These are phyloP conservation scores for Peucedramus taeniatus DNA, from an alignment of 2,113 vertebrate species.

Conservation along the genomic window DNA sequence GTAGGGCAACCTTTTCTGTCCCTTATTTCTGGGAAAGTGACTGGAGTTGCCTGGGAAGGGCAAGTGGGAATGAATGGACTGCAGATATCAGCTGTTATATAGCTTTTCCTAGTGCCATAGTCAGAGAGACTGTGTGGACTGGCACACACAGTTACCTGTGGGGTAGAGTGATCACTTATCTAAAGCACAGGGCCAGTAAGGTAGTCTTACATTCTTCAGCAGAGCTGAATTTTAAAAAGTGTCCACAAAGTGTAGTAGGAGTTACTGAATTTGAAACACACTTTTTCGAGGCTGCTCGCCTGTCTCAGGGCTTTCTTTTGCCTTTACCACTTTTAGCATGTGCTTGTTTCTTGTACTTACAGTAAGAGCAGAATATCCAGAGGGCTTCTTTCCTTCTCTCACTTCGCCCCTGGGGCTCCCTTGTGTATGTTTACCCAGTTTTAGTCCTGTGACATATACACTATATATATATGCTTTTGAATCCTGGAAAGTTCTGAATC, in stretches of 20 bases:
- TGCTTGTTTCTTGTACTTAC: not conserved
- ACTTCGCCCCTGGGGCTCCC: accelerated
- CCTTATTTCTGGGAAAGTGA: not conserved
- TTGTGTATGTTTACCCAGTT: not conserved
- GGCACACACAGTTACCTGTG: accelerated
- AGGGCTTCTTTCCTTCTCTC: not conserved
- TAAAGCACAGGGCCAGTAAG: not conserved
- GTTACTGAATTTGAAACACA: not conserved
- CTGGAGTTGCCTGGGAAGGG: not conserved
- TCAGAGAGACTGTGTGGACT: not conserved
- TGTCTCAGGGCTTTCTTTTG: not conserved
- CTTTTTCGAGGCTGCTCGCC: not conserved
- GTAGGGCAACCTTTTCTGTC: not conserved
- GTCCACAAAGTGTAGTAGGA: not conserved
- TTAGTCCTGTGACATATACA: not conserved
- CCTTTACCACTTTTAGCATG: not conserved
- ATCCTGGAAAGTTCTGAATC: not conserved
- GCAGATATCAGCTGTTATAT: not conserved
- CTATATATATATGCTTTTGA: not conserved
- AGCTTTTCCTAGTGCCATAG: not conserved
- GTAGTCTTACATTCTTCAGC: not conserved
- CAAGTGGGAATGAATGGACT: not conserved
- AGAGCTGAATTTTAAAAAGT: not conserved
- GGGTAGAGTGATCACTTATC: not conserved
- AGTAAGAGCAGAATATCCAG: not conserved